Base-by-base conservation (phyloP, 2,797 vertebrate genomes). In the Benthosema pterotum region DNA sequence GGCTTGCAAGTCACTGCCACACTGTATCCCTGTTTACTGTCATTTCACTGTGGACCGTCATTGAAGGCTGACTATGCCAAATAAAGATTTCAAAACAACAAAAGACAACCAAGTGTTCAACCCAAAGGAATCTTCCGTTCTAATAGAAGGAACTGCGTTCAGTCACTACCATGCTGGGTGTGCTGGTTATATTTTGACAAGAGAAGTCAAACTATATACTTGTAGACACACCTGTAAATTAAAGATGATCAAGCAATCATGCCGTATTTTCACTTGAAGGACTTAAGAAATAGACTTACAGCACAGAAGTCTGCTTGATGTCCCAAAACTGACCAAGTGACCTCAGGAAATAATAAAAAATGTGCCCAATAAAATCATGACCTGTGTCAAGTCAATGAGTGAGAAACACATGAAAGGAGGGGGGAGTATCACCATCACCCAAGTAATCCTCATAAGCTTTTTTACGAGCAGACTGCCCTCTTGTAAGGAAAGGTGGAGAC, bases 261-360 rank as follows among this genome's bases (percentile, higher is more conserved):
- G 11, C 32, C 8, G 32, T 11, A 55, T 42, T 5, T 32, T 15
- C 25, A 9, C 11, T 15, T 25, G 4, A 25, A 52, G 18, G 14
- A 15, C 14, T 15, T 45, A 2, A 38, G 28, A 57, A 71, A 69
- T 18, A 13, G 17, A 56, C 60, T 69, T 17, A 46, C n/a, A 1
- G 42, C 52, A 56, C 38, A 60, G 42, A 9, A 2, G 14, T 53
- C 25, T 53, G 5, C 53, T 43, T n/a, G 19, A 47, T 0, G 58
- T 70, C 56, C 45, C 19, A 22, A 5, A 46, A 61, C 49, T 15
- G 60, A 51, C 49, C 5, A 60, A 46, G 52, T 61, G 69, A 52
- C 68, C 43, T 65, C 54, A 52, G 67, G 69, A 74, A 87, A 82
- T 84, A 84, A 38, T 38, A 38, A 38, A 32, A 54, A 83, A 83